Evolutionary conservation across 2,797 vertebrate species (phyloP).

Genomic region (Coracias cyanogaster): DNA sequence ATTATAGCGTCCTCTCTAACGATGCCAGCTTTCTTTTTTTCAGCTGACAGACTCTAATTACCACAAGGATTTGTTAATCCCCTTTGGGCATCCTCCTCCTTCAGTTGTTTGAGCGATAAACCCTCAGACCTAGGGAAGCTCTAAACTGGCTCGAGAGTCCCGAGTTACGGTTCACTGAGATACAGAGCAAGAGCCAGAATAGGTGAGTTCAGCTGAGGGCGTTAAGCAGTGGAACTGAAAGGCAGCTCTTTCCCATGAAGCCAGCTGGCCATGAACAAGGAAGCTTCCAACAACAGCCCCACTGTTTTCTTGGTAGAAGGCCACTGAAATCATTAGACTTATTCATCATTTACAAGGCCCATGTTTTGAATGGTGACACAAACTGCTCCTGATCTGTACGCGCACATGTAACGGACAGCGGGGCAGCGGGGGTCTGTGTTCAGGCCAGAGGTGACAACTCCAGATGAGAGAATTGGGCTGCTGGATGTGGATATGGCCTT

Average conservation of each 20-base stretch:
- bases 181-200: background rate
- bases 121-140: background rate
- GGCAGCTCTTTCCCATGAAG: background rate
- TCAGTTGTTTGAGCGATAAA: background rate
- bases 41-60: conserved; percentile 7
- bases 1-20: background rate
- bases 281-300: conserved; percentile 5
- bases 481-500: background rate
- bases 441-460: background rate
- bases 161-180: background rate
- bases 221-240: background rate
- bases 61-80: background rate
- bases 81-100: background rate
- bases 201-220: background rate
- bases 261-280: background rate
- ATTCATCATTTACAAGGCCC: background rate
- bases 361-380: background rate
- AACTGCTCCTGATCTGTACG: background rate
- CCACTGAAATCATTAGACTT: background rate
- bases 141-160: background rate
- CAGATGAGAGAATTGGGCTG: background rate
- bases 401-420: accelerated
- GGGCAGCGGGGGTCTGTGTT: background rate
- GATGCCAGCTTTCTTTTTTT: background rate
- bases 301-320: background rate